Evolutionary conservation across 2,797 vertebrate genomes (phyloP).

Genomic region (Apodemus agrarius): DNA sequence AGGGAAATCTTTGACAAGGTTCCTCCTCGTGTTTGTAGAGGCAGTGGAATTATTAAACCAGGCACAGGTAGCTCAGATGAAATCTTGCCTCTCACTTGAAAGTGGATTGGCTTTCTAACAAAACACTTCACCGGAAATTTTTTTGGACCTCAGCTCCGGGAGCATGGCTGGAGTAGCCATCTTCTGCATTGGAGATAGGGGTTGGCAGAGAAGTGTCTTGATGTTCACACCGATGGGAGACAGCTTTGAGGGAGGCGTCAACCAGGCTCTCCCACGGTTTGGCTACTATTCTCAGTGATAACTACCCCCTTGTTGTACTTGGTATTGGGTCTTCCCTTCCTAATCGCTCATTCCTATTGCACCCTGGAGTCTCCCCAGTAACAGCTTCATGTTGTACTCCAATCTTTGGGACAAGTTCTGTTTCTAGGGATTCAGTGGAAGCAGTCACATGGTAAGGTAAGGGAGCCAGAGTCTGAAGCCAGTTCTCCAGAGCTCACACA

Average conservation of each 20-base stretch:
- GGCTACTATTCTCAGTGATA: neutral
- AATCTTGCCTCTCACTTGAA: neutral
- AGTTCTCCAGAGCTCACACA: neutral
- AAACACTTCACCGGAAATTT: neutral
- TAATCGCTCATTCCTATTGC: neutral
- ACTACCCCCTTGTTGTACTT: neutral
- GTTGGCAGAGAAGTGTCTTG: neutral
- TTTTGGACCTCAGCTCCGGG: neutral
- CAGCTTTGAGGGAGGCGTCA: neutral
- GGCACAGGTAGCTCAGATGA: neutral
- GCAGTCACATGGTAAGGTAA: neutral
- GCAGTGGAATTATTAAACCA: neutral
- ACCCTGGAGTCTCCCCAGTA: neutral
- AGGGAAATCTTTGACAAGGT: neutral
- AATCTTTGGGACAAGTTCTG: neutral
- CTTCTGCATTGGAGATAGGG: neutral
- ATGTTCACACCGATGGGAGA: neutral
- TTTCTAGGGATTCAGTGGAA: neutral
- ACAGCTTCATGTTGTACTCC: neutral
- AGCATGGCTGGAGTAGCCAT: neutral
- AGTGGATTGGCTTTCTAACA: neutral
- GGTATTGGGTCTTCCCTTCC: neutral
- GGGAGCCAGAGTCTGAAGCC: neutral
- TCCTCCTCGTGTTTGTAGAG: neutral
- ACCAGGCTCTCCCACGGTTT: neutral